phyloP scores from a whole-genome alignment of 2,113 vertebrate species.

The Pangasianodon gigas region DNA sequence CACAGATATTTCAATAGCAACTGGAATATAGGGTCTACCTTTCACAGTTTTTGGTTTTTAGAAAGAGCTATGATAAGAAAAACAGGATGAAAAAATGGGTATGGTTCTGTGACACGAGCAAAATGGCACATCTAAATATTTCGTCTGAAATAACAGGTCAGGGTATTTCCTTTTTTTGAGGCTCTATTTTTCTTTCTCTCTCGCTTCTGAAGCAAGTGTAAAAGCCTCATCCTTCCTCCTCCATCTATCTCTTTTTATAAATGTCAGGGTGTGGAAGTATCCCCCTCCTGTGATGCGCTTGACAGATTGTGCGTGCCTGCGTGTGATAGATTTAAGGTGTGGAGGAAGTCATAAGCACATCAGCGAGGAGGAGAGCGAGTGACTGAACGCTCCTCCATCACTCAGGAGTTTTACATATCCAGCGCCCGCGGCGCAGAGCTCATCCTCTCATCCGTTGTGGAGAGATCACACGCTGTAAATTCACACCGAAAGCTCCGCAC shows the following conservation, averaged over 20 bases:
- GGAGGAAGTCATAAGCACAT: conserved; percentile 55
- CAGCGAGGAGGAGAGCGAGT: conserved; percentile 36
- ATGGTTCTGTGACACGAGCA: too few species aligned
- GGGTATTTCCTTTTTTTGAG: background rate
- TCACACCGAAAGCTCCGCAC: conserved; percentile 44
- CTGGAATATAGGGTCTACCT: background rate
- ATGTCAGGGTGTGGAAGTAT: conserved; percentile 44
- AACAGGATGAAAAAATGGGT: background rate
- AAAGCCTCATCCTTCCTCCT: conserved; percentile 29
- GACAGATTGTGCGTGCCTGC: conserved; percentile 41
- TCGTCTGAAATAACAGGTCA: background rate
- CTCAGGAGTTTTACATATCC: conserved; percentile 54
- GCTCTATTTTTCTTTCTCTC: background rate
- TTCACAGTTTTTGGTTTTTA: background rate
- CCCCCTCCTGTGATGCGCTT: conserved; percentile 47
- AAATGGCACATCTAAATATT: conserved; percentile 12
- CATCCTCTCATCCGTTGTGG: conserved; percentile 53
- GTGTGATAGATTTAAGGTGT: conserved; percentile 56
- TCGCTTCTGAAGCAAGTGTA: conserved; percentile 20
- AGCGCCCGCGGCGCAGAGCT: conserved; percentile 42
- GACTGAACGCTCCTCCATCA: conserved; percentile 46
- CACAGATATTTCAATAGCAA: too few species aligned
- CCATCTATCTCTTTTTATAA: conserved; percentile 38
- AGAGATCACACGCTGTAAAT: conserved; percentile 49
- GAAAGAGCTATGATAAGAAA: background rate